These are phyloP conservation scores for Poliocrania exsul DNA, from an alignment of 2,797 vertebrate genomes.

Conservation along the genomic window DNA sequence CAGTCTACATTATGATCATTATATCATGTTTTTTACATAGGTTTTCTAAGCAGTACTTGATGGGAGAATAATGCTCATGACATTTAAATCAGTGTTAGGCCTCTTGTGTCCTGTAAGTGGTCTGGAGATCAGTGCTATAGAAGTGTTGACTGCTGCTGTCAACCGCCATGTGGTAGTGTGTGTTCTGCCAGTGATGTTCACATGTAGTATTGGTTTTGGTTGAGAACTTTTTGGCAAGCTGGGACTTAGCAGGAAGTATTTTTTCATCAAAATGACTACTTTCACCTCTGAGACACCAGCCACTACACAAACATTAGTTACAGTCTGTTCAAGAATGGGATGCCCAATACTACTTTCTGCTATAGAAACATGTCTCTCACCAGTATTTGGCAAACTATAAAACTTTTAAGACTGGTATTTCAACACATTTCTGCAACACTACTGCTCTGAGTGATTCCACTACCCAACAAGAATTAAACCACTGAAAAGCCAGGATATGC, in stretches of 20 bases:
- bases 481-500: slow-evolving; percentile 15
- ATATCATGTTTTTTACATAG: background rate
- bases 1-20: background rate
- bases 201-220: background rate
- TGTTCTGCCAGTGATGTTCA: background rate
- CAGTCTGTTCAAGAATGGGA: background rate
- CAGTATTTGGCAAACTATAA: background rate
- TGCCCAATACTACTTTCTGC: background rate
- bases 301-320: background rate
- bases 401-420: background rate
- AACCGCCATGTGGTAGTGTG: rapidly evolving
- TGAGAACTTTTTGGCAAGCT: background rate
- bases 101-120: background rate
- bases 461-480: background rate
- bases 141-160: background rate
- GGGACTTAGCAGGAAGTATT: background rate
- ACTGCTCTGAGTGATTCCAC: background rate
- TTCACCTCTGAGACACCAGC: background rate
- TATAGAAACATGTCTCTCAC: background rate
- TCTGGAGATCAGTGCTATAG: background rate
- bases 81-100: background rate
- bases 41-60: background rate
- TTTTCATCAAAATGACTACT: background rate
- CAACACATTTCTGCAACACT: background rate
- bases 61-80: background rate